Evolutionary conservation across 2,888 invertebrate genomes (phyloP), one percentile per base, ranked within the genome.

Genomic region (Marasmarcha lunaedactyla): DNA sequence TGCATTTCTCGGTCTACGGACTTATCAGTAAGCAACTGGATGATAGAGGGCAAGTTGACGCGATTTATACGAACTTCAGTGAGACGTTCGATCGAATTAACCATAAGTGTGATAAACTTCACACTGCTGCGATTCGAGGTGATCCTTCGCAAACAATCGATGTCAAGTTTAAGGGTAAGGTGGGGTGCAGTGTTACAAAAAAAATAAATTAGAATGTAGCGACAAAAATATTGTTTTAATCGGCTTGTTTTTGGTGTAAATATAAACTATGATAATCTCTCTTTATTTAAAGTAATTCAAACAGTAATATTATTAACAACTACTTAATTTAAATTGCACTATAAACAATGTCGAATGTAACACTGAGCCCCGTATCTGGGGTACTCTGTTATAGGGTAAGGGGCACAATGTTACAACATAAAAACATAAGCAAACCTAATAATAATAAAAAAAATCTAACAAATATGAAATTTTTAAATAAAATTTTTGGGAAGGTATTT

Each of bases 351-450:
- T 33, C 43, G 37, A 40, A 46, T 27, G 36, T 42, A 38, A 39
- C 36, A 42, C 42, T 36, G 12, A 42, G 39, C 42, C 37, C 42
- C 42, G 42, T 42, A 42, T 42, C 36, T 42, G 42, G 36, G 36
- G 36, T 38, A 38, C 15, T 42, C 38, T 41, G 37, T 41, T 42
- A 42, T 37, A 42, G 37, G 37, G 30, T 37, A 42, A 42, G 37
- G 42, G 42, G 42, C 39, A 27, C 39, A 42, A 39, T 42, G 39
- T 39, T 42, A 42, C 42, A 38, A 38, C 42, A 42, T 42, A 42
- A 38, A 38, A 38, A 36, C 33, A 38, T 38, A 5, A 20, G 27
- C 1, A 20, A 20, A 20, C 3, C 3, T 20, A 20, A 20, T 20
- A 33, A 41, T 37, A 37, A 12, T 37, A 35, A 34, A 33, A 40